Conservation (phyloP, 2,113 vertebrate species). For the Equus quagga region DNA sequence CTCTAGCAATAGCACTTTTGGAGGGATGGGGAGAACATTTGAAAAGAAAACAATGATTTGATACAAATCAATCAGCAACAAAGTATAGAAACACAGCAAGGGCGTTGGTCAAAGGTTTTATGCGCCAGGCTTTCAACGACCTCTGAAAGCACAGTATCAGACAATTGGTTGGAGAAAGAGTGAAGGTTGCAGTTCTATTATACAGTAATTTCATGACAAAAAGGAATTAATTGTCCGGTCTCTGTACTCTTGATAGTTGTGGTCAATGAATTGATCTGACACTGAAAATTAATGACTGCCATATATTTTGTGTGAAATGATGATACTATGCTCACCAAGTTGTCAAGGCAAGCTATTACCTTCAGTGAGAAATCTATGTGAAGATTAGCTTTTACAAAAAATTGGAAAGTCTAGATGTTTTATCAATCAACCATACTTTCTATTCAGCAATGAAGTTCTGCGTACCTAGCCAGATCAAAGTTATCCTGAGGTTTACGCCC, state of each 20-base stretch:
- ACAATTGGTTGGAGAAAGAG: conserved; percentile 24
- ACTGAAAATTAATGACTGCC: conserved; percentile 80
- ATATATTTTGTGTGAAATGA: conserved; percentile 72
- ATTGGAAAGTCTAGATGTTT: conserved; percentile 40
- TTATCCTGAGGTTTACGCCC: not conserved
- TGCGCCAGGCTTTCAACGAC: conserved; percentile 7
- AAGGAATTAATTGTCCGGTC: conserved; percentile 76
- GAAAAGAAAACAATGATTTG: conserved; percentile 51
- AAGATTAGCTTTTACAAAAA: conserved; percentile 51
- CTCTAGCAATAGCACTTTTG: not conserved
- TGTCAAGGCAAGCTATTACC: conserved; percentile 71
- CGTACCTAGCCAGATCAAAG: not conserved
- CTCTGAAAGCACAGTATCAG: conserved; percentile 54
- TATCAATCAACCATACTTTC: conserved; percentile 53
- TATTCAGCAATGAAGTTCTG: not conserved
- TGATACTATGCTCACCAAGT: conserved; percentile 66
- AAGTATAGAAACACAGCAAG: not conserved
- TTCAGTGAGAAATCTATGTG: conserved; percentile 66
- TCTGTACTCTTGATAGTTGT: conserved; percentile 67
- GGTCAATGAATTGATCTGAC: conserved; percentile 82
- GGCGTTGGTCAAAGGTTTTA: conserved; percentile 48
- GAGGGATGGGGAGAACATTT: not conserved
- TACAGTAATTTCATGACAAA: conserved; percentile 74
- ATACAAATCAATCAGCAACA: not conserved
- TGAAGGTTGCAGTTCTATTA: conserved; percentile 58